Conservation (phyloP, 2,888 invertebrate genomes). For the Cantharis rufa region DNA sequence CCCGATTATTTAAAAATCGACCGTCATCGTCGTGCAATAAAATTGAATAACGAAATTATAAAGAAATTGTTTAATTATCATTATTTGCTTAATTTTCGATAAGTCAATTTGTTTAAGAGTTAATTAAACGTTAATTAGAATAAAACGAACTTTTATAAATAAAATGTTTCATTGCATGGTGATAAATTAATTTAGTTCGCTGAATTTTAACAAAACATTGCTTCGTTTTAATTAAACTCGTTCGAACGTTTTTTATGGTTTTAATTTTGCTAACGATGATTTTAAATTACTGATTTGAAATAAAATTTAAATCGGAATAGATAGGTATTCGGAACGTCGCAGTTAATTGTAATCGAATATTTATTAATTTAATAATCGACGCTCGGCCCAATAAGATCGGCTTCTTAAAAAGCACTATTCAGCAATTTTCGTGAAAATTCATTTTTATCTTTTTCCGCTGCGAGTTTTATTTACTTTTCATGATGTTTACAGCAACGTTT, state of each 20-base stretch:
- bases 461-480: not conserved
- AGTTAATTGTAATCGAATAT: not conserved
- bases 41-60: not conserved
- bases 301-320: conserved; percentile 1
- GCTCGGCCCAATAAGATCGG: not conserved
- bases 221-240: conserved; percentile 1
- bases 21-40: no score
- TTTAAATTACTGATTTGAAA: conserved; percentile 3
- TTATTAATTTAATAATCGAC: not conserved
- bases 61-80: not conserved
- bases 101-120: not conserved
- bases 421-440: not conserved
- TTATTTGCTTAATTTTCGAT: not conserved
- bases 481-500: not conserved
- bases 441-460: not conserved
- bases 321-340: not conserved
- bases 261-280: conserved; percentile 4
- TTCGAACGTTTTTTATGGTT: conserved; percentile 2
- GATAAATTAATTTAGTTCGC: conserved; percentile 2
- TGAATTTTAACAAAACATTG: conserved; percentile 3
- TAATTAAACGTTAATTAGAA: not conserved
- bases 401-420: not conserved
- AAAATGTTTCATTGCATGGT: conserved; percentile 1
- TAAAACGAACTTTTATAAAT: not conserved
- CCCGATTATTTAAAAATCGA: not conserved